Conservation (phyloP, 2,888 invertebrate genomes). For the Papilio demoleus region DNA sequence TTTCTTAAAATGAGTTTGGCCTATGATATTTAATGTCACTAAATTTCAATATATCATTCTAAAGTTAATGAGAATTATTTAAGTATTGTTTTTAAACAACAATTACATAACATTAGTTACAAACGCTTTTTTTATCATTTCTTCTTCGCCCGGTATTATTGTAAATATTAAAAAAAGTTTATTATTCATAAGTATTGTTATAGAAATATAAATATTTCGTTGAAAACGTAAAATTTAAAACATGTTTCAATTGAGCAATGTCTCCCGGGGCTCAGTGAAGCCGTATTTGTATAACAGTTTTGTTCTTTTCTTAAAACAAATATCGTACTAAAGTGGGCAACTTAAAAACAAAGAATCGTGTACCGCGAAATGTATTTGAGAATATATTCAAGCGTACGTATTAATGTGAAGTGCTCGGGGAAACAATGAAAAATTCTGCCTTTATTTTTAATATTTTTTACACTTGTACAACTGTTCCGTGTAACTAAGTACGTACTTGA, state of each 20-base stretch:
- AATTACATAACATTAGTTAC: no score
- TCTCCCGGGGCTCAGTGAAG: slow-evolving; percentile 22
- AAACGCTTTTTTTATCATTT: no score
- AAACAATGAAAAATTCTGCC: slow-evolving; percentile 4
- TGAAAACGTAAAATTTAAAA: slow-evolving; percentile 11
- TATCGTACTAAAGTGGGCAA: slow-evolving; percentile 25
- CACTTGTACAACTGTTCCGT: no score
- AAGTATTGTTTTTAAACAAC: no score
- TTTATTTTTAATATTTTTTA: background rate
- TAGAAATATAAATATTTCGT: background rate
- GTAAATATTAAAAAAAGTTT: no score
- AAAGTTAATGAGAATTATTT: background rate
- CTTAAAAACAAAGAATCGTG: slow-evolving; percentile 19
- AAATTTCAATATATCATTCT: background rate
- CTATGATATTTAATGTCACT: background rate
- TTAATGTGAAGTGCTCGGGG: slow-evolving; percentile 10
- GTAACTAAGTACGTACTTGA: no score
- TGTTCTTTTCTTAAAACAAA: slow-evolving; percentile 30
- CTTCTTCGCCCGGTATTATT: no score
- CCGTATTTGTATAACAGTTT: slow-evolving; percentile 24
- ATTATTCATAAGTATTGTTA: slow-evolving; percentile 1
- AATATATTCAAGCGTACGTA: slow-evolving; percentile 20
- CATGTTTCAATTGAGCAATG: slow-evolving; percentile 31
- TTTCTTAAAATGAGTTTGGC: background rate
- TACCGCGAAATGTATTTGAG: slow-evolving; percentile 13